phyloP scores from a whole-genome alignment of 2,797 vertebrate genomes.

The Halcyon badia region DNA sequence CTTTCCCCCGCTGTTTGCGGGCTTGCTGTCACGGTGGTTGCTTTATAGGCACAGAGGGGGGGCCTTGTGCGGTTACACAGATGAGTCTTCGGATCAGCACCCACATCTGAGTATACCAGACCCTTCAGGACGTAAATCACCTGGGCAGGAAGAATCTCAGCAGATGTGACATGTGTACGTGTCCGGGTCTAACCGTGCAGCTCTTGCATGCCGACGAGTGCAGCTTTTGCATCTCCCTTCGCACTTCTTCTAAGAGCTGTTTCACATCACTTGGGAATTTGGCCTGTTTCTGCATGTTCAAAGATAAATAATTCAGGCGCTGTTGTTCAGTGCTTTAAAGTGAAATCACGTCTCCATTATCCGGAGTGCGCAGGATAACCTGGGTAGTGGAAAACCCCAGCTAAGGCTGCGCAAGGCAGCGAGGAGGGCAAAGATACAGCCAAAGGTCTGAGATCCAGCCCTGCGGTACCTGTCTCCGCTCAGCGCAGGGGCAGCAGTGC shows the following conservation, averaged over 20 bases:
- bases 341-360: background rate
- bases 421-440: fast-evolving
- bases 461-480: fast-evolving
- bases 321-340: background rate
- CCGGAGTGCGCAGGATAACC: background rate
- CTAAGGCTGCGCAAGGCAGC: fast-evolving
- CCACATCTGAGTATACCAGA: fast-evolving
- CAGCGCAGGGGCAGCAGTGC: background rate
- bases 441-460: background rate
- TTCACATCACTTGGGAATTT: background rate
- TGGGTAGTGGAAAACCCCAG: background rate
- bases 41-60: background rate
- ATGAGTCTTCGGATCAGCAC: background rate
- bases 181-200: background rate
- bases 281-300: background rate
- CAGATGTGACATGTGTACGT: fast-evolving
- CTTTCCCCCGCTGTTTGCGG: background rate
- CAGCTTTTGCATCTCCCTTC: background rate
- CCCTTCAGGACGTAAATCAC: background rate
- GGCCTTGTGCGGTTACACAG: background rate
- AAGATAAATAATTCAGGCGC: conserved; percentile 54
- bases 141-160: background rate
- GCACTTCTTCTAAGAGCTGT: background rate
- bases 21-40: background rate
- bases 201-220: fast-evolving